phyloP scores from a whole-genome alignment of 2,797 vertebrate genomes.

The Lacerta viridis region DNA sequence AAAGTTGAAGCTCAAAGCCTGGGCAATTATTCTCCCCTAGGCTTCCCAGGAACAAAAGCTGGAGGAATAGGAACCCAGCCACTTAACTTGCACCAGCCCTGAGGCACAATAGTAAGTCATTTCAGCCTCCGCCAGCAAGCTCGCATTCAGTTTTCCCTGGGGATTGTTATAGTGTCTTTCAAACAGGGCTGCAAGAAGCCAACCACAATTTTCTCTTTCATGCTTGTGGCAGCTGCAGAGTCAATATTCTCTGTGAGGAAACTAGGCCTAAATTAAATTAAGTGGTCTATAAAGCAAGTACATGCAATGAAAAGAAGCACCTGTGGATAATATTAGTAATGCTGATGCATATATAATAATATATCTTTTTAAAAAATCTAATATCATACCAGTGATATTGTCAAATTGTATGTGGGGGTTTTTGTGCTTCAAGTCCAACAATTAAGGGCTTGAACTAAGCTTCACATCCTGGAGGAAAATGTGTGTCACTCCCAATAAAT shows the following conservation, averaged over 20 bases:
- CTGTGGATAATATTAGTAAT: conserved; percentile 16
- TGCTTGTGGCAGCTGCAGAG: conserved; percentile 5
- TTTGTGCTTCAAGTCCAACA: neutral
- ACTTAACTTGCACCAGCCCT: conserved; percentile 38
- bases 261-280: conserved; percentile 39
- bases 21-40: conserved; percentile 37
- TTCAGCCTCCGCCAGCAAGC: conserved; percentile 32
- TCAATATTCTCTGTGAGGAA: conserved; percentile 30
- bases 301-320: conserved; percentile 24
- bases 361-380: no score
- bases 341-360: conserved; percentile 20
- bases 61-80: conserved; percentile 24
- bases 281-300: conserved; percentile 7
- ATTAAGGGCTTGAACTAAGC: conserved; percentile 1
- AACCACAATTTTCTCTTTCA: conserved; percentile 22
- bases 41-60: conserved; percentile 38
- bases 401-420: neutral
- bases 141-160: conserved; percentile 22
- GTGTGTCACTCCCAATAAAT: neutral
- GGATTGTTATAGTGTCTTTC: conserved; percentile 32
- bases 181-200: conserved; percentile 16
- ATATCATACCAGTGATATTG: neutral
- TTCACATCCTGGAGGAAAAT: neutral
- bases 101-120: conserved; percentile 38
- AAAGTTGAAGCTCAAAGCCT: conserved; percentile 42